phyloP scores from a whole-genome alignment of 2,888 invertebrate species.

The Drosophila nigricruria region DNA sequence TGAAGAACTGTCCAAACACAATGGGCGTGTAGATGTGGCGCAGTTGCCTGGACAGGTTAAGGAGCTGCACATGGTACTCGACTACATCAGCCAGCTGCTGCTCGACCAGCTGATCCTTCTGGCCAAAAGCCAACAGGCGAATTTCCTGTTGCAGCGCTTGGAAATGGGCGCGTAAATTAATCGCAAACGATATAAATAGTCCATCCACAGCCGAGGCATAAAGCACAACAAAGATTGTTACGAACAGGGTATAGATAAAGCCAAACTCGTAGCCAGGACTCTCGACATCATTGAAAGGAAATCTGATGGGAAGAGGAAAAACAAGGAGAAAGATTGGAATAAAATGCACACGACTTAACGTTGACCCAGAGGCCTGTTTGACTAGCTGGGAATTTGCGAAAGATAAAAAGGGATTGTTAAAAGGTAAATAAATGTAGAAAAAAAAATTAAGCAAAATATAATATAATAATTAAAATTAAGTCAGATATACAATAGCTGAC shows the following conservation, averaged over 20 bases:
- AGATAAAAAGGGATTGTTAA: neutral
- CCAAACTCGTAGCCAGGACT: conserved; percentile 77
- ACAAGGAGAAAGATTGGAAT: neutral
- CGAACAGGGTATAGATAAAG: conserved; percentile 72
- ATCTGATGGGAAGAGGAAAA: conserved; percentile 53
- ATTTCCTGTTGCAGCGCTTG: conserved; percentile 71
- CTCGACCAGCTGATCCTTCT: conserved; percentile 21
- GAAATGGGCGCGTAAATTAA: conserved; percentile 81
- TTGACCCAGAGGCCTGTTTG: neutral
- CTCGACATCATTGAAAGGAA: conserved; percentile 73
- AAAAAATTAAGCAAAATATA: too few relatives aligned
- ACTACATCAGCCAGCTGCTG: conserved; percentile 59
- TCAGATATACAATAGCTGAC: neutral
- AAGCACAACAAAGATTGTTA: conserved; percentile 71
- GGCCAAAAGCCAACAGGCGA: conserved; percentile 25
- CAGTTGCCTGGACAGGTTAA: conserved; percentile 67
- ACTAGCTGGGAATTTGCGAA: too few relatives aligned
- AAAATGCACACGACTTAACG: neutral
- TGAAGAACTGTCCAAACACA: conserved; percentile 83
- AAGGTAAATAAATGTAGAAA: neutral
- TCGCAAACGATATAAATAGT: conserved; percentile 80
- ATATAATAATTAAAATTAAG: neutral
- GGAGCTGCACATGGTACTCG: conserved; percentile 73
- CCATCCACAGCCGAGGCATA: conserved; percentile 82
- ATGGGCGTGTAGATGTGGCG: conserved; percentile 78